Conservation (phyloP, 2,888 invertebrate species). For the Sylvicola cinctus region DNA sequence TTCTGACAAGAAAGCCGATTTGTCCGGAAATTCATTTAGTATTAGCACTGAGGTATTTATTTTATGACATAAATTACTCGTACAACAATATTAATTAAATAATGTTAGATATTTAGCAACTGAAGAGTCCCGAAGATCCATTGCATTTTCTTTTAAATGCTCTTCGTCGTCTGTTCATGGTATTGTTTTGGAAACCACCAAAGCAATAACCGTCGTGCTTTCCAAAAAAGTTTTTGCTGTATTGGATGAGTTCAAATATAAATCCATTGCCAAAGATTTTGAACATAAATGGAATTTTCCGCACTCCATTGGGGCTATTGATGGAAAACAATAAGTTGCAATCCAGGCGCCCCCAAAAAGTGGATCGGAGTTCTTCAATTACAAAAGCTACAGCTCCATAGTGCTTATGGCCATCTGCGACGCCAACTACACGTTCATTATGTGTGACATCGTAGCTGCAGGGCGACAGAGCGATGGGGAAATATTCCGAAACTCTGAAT, state of each 20-base stretch:
- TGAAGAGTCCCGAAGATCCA: not conserved
- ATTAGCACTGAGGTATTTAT: not conserved
- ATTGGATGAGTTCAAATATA: not conserved
- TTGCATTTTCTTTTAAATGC: not conserved
- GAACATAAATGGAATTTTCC: conserved; percentile 10
- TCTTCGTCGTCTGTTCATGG: not conserved
- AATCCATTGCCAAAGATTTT: conserved; percentile 8
- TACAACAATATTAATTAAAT: not conserved
- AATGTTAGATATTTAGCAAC: not conserved
- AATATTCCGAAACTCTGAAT: too few relatives aligned
- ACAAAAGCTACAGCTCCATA: conserved; percentile 9
- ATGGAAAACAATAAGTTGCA: conserved; percentile 12
- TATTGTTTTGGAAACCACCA: not conserved
- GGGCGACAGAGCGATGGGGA: conserved; percentile 9
- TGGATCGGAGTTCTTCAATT: conserved; percentile 10
- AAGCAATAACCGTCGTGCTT: not conserved
- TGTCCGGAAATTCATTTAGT: not conserved
- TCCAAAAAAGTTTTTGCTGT: not conserved
- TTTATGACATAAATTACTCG: not conserved
- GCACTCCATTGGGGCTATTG: conserved; percentile 10
- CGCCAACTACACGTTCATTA: conserved; percentile 8
- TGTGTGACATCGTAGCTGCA: conserved; percentile 9
- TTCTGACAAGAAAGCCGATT: not conserved
- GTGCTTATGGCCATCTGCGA: conserved; percentile 9
- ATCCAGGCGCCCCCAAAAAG: conserved; percentile 10